Evolutionary conservation across 2,888 invertebrate genomes (phyloP), one percentile per base, ranked within the genome.

Genomic region (Stomorhina lunata): DNA sequence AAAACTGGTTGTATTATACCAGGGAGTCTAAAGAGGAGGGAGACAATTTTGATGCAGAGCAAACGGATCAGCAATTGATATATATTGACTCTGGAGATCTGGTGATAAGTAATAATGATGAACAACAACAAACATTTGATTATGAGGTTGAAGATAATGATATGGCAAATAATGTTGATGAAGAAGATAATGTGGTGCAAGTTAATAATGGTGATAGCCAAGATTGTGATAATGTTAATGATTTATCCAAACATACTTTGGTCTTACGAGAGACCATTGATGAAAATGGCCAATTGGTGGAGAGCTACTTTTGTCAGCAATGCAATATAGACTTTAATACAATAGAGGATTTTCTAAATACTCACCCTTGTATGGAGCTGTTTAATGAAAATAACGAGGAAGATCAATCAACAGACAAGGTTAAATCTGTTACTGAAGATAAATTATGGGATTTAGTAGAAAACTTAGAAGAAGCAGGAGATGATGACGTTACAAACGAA

Each of bases 231-330:
- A 50, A 32, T 48, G 9, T 17, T 5, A 37, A 73, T 45, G 63
- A 80, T 34, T 22, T 59, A 6, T 45, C 34, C 3, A 59, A 80
- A n/a, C 80, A 83, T 53, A 80, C 57, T 15, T 59, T 80, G 7
- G 65, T 78, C 12, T 27, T 80, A 25, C 77, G 45, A 53, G 83
- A 83, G 65, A 69, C 63, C 25, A 80, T 80, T 45, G 50, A 66
- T 34, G 83, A 81, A 43, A 68, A 65, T 25, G 80, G 81, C 2
- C 50, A 69, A n/a, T 34, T 72, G 32, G 55, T 53, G 4, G 65
- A 82, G 5, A 43, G 65, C 4, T 84, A 82, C 37, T 80, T 83
- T 59, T 84, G 85, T 40, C 77, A 75, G 6, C 68, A 82, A 6
- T 85, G 85, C 37, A 66, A 78, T 29, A 12, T 75, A 15, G 71